These are phyloP conservation scores for Amblyopsis rosae DNA, from an alignment of 2,113 vertebrate genomes.

Conservation along the genomic window DNA sequence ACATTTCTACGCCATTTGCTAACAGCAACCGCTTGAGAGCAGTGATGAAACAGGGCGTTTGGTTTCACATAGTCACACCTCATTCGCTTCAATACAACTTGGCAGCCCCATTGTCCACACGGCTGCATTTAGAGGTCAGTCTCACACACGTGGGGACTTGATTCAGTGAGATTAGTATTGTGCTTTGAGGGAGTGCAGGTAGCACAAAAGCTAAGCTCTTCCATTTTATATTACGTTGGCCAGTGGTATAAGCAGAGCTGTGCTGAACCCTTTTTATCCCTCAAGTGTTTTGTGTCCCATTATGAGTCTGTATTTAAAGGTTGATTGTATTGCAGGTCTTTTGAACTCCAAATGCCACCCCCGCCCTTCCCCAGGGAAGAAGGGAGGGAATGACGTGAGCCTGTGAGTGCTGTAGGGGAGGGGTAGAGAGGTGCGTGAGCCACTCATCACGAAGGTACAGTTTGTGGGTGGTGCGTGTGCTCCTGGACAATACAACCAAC, in stretches of 20 bases:
- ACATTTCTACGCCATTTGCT: too few species aligned
- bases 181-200: background rate
- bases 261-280: background rate
- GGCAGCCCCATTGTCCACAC: background rate
- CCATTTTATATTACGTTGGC: background rate
- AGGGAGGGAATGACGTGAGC: too few species aligned
- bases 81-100: background rate
- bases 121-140: slow-evolving; percentile 24
- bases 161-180: background rate
- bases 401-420: background rate
- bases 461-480: too few species aligned
- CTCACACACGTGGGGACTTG: slow-evolving; percentile 25
- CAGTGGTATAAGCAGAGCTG: slow-evolving; percentile 2
- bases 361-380: too few species aligned
- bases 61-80: too few species aligned
- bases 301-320: too few species aligned
- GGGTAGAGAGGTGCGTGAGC: background rate
- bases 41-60: too few species aligned
- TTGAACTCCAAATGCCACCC: too few species aligned
- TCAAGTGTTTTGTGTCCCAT: background rate
- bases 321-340: too few species aligned
- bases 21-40: too few species aligned
- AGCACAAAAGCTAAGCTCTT: background rate
- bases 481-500: too few species aligned
- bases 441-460: too few species aligned